Evolutionary conservation across 2,113 vertebrate species (phyloP).

Genomic region (Cervus canadensis): DNA sequence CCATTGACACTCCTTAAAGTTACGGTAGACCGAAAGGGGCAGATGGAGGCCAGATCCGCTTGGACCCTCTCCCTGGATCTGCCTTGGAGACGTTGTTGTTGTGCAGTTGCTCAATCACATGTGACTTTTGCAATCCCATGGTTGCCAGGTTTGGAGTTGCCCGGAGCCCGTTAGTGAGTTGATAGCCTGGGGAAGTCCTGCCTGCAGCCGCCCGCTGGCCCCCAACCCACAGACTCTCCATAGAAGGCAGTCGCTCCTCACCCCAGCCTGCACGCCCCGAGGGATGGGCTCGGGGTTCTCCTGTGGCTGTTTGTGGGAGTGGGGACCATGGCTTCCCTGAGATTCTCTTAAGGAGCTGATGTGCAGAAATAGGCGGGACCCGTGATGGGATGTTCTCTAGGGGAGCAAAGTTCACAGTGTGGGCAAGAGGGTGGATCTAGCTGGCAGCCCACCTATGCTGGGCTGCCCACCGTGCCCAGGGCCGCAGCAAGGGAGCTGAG

Average conservation of each 20-base stretch:
- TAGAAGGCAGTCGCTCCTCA: not conserved
- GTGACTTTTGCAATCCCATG: not conserved
- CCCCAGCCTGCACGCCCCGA: rapidly evolving
- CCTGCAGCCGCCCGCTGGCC: rapidly evolving
- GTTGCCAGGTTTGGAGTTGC: not conserved
- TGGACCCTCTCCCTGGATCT: rapidly evolving
- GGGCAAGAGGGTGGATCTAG: rapidly evolving
- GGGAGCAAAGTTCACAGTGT: rapidly evolving
- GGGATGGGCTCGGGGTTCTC: not conserved
- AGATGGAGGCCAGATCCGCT: rapidly evolving
- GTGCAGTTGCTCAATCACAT: not conserved
- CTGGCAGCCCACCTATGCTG: rapidly evolving
- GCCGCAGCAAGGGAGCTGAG: rapidly evolving
- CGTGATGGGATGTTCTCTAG: rapidly evolving
- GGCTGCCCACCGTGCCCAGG: rapidly evolving
- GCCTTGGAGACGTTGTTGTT: rapidly evolving
- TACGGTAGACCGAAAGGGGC: rapidly evolving
- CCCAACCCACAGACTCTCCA: not conserved
- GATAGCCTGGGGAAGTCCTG: no score
- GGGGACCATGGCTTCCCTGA: not conserved
- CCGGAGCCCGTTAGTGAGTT: rapidly evolving
- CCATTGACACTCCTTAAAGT: rapidly evolving
- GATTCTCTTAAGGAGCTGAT: not conserved
- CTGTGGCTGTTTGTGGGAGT: not conserved
- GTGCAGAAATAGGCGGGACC: not conserved